Base-by-base conservation (phyloP, 2,888 invertebrate species). In the Pyrrhopygopsis socrates region DNA sequence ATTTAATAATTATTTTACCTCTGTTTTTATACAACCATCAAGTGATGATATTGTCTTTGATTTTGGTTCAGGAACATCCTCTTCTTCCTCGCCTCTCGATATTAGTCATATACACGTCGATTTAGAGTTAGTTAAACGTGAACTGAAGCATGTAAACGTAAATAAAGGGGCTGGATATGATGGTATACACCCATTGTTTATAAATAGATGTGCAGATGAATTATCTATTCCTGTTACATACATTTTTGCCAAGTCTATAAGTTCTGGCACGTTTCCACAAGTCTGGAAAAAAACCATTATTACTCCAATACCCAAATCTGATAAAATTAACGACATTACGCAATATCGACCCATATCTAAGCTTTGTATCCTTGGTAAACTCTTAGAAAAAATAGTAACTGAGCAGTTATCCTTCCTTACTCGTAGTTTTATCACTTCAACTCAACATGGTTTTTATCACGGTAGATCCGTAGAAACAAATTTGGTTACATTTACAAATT, bases 321-420 rank as follows among this genome's bases (percentile, higher is more conserved):
- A 38, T 13, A n/a, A 27, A n/a, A 68, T 2, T 3, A 68, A 30
- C 20, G 67, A 68, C 15, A 30, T 68, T 20, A 24, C 70, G 11
- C 34, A 70, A 38, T 70, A 70, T 8, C 41, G 71, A 50, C 71
- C 71, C 4, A 71, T 71, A 15, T 71, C 71, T 13, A 41, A 41
- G 27, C 22, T 71, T 6, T 71, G 41, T 24, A 18, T 41, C 45
- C 45, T 71, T 8, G 38, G 34, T 15, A 71, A 71, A 20, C 1
- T 71, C 6, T 18, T 71, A 27, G 71, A 71, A 45, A 71, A 71
- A 41, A 34, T 71, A 22, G 71, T 71, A 45, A 34, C 38, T 27
- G 45, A 24, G 0, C 38, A 41, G 20, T 45, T 71, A 71, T 27
- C 71, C 24, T 41, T 18, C 22, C 15, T 45, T 50, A 8, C 27